These are phyloP conservation scores for Aspidiotus destructor DNA, from an alignment of 2,888 invertebrate species.

Conservation along the genomic window DNA sequence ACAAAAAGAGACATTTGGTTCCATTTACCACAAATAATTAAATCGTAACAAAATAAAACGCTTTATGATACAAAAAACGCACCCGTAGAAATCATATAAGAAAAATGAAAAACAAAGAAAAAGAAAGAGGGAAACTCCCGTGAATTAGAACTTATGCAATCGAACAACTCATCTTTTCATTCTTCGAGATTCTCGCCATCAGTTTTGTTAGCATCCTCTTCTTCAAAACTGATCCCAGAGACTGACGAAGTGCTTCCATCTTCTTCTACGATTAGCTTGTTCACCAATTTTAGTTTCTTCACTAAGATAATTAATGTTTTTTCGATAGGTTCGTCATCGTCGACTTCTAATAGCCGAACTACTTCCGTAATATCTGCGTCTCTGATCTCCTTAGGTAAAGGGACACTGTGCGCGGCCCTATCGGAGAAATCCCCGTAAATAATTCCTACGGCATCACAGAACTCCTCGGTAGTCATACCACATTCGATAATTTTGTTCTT, in stretches of 20 bases:
- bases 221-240: no score
- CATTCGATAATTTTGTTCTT: not conserved
- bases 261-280: not conserved
- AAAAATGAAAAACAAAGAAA: no score
- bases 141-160: no score
- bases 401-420: not conserved
- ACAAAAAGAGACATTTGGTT: no score
- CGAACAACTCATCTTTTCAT: no score
- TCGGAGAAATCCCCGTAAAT: conserved; percentile 9
- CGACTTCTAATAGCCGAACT: not conserved
- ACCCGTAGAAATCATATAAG: no score
- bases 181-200: no score
- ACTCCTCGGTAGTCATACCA: conserved; percentile 1
- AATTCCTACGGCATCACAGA: not conserved
- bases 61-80: no score
- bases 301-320: not conserved
- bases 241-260: not conserved
- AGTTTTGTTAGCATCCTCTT: no score
- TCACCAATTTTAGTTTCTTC: conserved; percentile 2
- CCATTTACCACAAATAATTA: no score
- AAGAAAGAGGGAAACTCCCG: no score
- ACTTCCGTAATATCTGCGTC: not conserved
- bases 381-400: conserved; percentile 1
- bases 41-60: no score
- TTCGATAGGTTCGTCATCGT: conserved; percentile 8